phyloP scores from a whole-genome alignment of 2,888 invertebrate genomes.

The Unio pictorum region DNA sequence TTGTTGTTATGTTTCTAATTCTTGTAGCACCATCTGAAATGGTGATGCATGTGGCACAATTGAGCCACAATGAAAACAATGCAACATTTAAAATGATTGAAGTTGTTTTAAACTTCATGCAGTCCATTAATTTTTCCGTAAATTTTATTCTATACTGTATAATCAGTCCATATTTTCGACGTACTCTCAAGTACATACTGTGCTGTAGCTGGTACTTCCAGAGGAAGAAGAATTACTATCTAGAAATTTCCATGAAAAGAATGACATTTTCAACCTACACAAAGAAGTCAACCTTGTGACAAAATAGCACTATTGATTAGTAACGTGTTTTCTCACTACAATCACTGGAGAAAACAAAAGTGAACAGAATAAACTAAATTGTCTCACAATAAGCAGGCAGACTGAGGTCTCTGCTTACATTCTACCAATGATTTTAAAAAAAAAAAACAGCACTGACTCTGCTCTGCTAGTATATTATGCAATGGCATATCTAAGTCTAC shows the following conservation, averaged over 20 bases:
- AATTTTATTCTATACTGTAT: conserved; percentile 86
- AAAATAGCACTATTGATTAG: background rate
- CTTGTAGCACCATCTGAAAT: conserved; percentile 68
- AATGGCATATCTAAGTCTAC: too few species aligned
- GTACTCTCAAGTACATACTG: conserved; percentile 73
- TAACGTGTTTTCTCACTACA: background rate
- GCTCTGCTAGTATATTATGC: too few species aligned
- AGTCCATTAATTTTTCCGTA: conserved; percentile 83
- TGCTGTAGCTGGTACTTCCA: conserved; percentile 46
- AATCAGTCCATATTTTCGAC: conserved; percentile 84
- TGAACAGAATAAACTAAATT: too few species aligned
- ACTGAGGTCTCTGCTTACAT: too few species aligned
- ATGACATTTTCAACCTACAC: conserved; percentile 35
- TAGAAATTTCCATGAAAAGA: conserved; percentile 36
- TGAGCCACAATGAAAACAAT: conserved; percentile 47
- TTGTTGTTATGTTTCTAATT: conserved; percentile 66
- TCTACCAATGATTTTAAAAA: too few species aligned
- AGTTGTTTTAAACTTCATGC: conserved; percentile 80
- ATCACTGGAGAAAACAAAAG: too few species aligned
- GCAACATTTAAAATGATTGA: conserved; percentile 60
- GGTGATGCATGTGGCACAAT: conserved; percentile 51
- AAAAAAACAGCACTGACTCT: too few species aligned
- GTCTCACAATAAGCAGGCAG: too few species aligned
- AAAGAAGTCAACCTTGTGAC: conserved; percentile 12
- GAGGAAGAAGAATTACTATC: conserved; percentile 29